A percentile compares a stretch with the other conserved stretches of the same genome.
phyloP scores from a whole-genome alignment of 2,797 vertebrate genomes.

The Catamblyrhynchus diadema region DNA sequence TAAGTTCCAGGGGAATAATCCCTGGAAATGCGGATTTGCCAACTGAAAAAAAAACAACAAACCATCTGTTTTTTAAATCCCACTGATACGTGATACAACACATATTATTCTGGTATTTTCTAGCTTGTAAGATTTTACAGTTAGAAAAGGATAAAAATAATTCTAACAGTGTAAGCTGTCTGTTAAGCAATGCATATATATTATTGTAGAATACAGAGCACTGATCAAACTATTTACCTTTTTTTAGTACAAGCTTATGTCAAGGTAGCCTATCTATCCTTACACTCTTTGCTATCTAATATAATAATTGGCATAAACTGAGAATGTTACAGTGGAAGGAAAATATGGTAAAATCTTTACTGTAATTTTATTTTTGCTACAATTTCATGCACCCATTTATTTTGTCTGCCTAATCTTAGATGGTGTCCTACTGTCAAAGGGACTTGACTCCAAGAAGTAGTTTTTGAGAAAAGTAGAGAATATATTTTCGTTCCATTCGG shows the following conservation, averaged over 20 bases:
- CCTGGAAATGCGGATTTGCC: neutral
- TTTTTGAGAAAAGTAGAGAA: neutral
- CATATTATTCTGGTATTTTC: neutral
- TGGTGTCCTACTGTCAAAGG: neutral
- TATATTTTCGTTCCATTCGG: neutral
- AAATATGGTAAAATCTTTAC: neutral
- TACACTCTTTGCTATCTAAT: neutral
- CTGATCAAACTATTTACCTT: neutral
- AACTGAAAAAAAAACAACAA: neutral
- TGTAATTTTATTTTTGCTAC: neutral
- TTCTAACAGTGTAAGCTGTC: neutral
- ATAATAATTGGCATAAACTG: neutral
- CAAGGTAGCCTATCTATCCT: neutral
- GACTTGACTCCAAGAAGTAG: neutral
- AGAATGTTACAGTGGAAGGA: neutral
- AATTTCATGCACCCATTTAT: neutral
- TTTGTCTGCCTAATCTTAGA: neutral
- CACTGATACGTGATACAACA: neutral
- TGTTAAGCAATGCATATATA: neutral
- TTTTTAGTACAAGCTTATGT: neutral
- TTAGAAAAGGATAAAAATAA: neutral
- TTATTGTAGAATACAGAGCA: neutral
- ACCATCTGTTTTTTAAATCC: neutral
- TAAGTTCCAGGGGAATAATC: neutral
- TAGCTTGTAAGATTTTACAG: neutral